Conservation (phyloP, 1,140 invertebrate genomes). For the Protaetia brevitarsis region DNA sequence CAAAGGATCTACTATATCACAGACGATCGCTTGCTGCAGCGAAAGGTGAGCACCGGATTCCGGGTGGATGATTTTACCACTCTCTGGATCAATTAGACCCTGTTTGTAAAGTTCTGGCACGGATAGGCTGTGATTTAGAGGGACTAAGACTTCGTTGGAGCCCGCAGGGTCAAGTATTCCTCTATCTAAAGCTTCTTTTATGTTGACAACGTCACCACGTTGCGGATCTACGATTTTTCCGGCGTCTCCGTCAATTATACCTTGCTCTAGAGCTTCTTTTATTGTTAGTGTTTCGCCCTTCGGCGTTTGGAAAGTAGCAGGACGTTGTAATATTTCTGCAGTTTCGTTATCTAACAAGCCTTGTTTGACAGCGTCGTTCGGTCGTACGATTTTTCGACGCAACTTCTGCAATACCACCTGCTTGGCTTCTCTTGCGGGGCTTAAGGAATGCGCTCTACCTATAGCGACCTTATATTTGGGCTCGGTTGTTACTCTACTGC, state of each 20-base stretch:
- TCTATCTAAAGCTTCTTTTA: slow-evolving; percentile 79
- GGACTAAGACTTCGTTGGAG: slow-evolving; percentile 75
- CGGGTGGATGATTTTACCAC: slow-evolving; percentile 84
- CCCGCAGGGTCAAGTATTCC: slow-evolving; percentile 78
- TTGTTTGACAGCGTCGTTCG: slow-evolving; percentile 67
- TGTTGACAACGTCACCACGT: slow-evolving; percentile 71
- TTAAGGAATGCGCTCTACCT: slow-evolving; percentile 56
- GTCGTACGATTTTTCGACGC: slow-evolving; percentile 67
- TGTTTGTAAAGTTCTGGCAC: slow-evolving; percentile 78
- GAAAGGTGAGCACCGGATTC: slow-evolving; percentile 75
- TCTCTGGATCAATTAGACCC: slow-evolving; percentile 75
- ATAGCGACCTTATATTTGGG: slow-evolving; percentile 67
- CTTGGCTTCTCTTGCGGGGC: slow-evolving; percentile 60
- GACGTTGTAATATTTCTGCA: slow-evolving; percentile 61
- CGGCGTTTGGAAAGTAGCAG: slow-evolving; percentile 54
- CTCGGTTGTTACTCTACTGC: slow-evolving; percentile 59
- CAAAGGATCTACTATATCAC: slow-evolving; percentile 80
- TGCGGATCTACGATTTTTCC: slow-evolving; percentile 82
- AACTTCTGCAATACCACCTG: slow-evolving; percentile 75
- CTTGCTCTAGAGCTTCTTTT: slow-evolving; percentile 71
- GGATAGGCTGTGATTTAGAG: slow-evolving; percentile 75
- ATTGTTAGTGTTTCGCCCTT: slow-evolving; percentile 64
- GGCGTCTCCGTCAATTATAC: slow-evolving; percentile 69
- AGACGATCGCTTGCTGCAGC: slow-evolving; percentile 78
- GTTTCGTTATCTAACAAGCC: slow-evolving; percentile 75